phyloP scores from a whole-genome alignment of 2,797 vertebrate genomes.

The Gymnothorax javanicus region DNA sequence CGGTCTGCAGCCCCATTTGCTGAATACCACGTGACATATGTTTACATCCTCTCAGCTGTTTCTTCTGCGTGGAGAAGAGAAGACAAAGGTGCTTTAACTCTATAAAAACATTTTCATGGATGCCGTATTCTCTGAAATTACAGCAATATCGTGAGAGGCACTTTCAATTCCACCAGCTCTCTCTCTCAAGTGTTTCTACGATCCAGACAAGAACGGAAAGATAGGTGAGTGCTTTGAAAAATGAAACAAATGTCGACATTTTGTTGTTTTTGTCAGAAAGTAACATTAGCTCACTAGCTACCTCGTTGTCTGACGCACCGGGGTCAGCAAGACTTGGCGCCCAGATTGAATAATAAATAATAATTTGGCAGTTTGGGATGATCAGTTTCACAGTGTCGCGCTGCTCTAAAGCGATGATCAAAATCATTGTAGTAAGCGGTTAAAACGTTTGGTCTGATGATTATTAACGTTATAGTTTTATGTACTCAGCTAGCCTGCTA shows the following conservation, averaged over 20 bases:
- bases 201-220: neutral
- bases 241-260: conserved; percentile 40
- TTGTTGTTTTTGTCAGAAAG: conserved; percentile 43
- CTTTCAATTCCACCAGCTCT: neutral
- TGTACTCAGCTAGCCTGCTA: neutral
- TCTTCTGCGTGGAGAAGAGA: conserved; percentile 53
- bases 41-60: conserved; percentile 95
- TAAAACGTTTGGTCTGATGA: neutral
- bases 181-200: neutral
- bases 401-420: neutral
- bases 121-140: neutral
- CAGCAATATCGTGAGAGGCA: neutral
- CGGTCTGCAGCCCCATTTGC: conserved; percentile 39
- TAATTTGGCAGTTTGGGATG: neutral
- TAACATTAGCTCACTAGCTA: conserved; percentile 11
- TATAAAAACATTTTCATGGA: conserved; percentile 22
- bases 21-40: conserved; percentile 80
- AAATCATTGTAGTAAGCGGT: neutral
- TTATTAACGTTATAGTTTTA: neutral
- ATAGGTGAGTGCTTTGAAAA: conserved; percentile 34
- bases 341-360: neutral
- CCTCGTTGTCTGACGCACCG: conserved; percentile 23
- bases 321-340: neutral
- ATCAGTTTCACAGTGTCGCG: neutral
- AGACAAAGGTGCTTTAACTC: conserved; percentile 33